Percentiles rank a stretch among this genome's conserved stretches.
phyloP scores from a whole-genome alignment of 2,797 vertebrate genomes.

The Sciaenops ocellatus region DNA sequence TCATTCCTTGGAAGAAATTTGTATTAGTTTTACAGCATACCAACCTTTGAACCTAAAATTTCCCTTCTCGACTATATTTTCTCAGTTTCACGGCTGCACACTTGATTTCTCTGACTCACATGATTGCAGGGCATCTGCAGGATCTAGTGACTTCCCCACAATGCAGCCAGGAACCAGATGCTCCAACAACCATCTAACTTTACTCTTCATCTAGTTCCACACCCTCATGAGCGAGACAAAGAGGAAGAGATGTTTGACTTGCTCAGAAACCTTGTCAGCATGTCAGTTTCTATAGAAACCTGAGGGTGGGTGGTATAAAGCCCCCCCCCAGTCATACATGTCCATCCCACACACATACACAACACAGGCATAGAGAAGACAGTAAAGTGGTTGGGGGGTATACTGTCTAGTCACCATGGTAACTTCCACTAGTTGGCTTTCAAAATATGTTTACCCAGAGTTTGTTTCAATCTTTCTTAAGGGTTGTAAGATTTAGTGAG shows the following conservation, averaged over 20 bases:
- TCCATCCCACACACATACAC: neutral
- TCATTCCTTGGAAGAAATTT: neutral
- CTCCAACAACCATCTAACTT: conserved; percentile 43
- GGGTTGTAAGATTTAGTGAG: too few species aligned
- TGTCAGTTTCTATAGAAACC: conserved; percentile 80
- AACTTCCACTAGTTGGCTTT: conserved; percentile 63
- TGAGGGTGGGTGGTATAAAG: conserved; percentile 33
- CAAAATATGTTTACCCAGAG: conserved; percentile 56
- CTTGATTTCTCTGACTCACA: conserved; percentile 51
- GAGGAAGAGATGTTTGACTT: conserved; percentile 44
- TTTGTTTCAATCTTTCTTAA: conserved; percentile 44
- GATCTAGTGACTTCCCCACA: conserved; percentile 52
- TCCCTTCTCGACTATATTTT: conserved; percentile 21
- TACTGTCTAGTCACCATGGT: conserved; percentile 70
- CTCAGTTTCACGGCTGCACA: conserved; percentile 35
- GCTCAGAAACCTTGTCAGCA: conserved; percentile 57
- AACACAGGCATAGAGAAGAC: conserved; percentile 5
- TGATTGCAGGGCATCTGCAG: conserved; percentile 9
- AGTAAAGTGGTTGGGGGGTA: neutral
- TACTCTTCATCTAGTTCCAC: conserved; percentile 44
- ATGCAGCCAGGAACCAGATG: conserved; percentile 46
- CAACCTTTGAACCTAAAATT: neutral
- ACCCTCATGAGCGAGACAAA: conserved; percentile 51
- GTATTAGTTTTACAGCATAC: too few species aligned
- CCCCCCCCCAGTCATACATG: neutral